Conservation (phyloP, 2,888 invertebrate species). For the Pediacus dermestoides region DNA sequence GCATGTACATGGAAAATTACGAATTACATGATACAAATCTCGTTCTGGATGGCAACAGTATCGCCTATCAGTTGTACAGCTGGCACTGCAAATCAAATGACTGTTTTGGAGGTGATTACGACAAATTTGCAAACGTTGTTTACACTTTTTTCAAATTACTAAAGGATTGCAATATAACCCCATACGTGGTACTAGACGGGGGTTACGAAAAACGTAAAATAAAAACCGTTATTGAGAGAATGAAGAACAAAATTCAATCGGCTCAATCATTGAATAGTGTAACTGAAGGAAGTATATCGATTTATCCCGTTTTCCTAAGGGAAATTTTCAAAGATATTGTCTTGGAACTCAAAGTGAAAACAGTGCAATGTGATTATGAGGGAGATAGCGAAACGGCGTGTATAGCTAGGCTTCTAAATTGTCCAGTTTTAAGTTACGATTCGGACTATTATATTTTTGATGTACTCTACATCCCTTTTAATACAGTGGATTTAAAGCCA, state of each 20-base stretch:
- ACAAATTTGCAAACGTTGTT: conserved; percentile 65
- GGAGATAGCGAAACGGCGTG: conserved; percentile 87
- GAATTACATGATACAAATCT: conserved; percentile 65
- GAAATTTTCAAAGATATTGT: conserved; percentile 73
- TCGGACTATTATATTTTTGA: conserved; percentile 93
- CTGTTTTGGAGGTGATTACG: conserved; percentile 84
- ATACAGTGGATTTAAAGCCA: conserved; percentile 54
- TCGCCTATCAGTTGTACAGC: conserved; percentile 69
- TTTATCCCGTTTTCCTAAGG: conserved; percentile 73
- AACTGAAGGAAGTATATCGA: conserved; percentile 54
- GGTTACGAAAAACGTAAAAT: conserved; percentile 55
- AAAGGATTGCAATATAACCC: conserved; percentile 64
- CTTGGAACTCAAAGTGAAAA: conserved; percentile 60
- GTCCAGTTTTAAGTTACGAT: conserved; percentile 88
- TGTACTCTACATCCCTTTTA: conserved; percentile 75
- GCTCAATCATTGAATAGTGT: conserved; percentile 54
- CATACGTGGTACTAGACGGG: conserved; percentile 75
- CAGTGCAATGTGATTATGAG: conserved; percentile 78
- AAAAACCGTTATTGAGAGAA: conserved; percentile 31
- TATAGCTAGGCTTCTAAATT: conserved; percentile 70
- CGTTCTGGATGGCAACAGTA: conserved; percentile 77
- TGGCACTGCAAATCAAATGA: conserved; percentile 57
- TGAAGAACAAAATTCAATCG: conserved; percentile 31
- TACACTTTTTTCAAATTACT: conserved; percentile 67
- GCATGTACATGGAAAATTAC: conserved; percentile 60